Conservation (phyloP, 1,140 invertebrate species). For the Rhagoletis zephyria region DNA sequence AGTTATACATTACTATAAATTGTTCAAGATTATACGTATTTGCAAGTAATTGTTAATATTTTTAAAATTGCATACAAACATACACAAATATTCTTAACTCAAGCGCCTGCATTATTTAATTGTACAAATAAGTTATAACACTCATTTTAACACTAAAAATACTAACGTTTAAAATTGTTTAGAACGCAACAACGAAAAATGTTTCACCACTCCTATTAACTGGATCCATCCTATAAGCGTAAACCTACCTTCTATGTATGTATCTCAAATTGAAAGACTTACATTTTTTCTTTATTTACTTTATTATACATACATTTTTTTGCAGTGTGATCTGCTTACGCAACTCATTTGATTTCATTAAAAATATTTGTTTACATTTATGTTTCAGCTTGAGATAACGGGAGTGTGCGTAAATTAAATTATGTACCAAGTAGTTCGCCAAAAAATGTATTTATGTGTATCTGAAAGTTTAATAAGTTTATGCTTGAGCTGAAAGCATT, state of each 20-base stretch:
- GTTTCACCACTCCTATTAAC: neutral
- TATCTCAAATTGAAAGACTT: conserved; percentile 43
- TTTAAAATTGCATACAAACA: too few relatives aligned
- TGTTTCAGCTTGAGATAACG: neutral
- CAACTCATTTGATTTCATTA: conserved; percentile 18
- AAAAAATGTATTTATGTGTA: neutral
- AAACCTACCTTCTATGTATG: neutral
- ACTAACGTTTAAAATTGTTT: neutral
- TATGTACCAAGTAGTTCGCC: neutral
- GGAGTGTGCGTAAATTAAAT: neutral
- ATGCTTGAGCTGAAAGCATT: neutral
- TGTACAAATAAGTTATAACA: conserved; percentile 30
- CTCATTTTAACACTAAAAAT: neutral
- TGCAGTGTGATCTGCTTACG: conserved; percentile 25
- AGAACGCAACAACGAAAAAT: neutral
- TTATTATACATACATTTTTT: neutral
- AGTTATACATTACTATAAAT: neutral
- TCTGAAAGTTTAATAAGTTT: neutral
- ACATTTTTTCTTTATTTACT: conserved; percentile 4
- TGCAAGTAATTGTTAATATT: too few relatives aligned
- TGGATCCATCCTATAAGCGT: conserved; percentile 3
- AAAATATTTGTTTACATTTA: conserved; percentile 7
- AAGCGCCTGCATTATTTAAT: conserved; percentile 36
- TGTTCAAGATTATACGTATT: too few relatives aligned
- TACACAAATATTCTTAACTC: neutral